These are phyloP conservation scores for Magallana nippona DNA, from an alignment of 2,888 invertebrate genomes.

Conservation along the genomic window DNA sequence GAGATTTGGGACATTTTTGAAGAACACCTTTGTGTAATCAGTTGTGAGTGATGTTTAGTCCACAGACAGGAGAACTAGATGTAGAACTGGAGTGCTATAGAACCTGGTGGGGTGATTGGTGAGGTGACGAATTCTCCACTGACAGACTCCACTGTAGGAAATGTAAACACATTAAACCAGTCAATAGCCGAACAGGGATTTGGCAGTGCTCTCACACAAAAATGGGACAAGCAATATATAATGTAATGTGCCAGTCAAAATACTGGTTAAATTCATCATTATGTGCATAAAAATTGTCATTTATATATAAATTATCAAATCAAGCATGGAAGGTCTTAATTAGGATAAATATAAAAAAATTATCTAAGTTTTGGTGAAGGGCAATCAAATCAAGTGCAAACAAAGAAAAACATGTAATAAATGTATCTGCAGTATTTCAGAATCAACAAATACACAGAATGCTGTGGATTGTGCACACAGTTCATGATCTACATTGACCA, in stretches of 20 bases:
- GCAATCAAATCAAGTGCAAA: neutral
- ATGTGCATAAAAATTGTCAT: no score
- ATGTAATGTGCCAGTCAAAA: no score
- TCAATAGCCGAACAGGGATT: no score
- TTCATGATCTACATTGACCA: neutral
- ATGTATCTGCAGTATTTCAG: neutral
- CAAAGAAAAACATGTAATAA: neutral
- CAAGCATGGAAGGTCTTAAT: no score
- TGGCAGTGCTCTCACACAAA: no score
- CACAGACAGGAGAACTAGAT: conserved; percentile 3
- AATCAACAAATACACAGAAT: neutral
- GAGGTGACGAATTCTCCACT: conserved; percentile 14
- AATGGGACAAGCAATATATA: no score
- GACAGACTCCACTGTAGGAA: conserved; percentile 20
- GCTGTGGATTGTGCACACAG: neutral
- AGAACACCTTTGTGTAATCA: conserved; percentile 1
- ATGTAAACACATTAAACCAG: neutral
- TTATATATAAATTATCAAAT: no score
- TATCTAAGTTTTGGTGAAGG: no score
- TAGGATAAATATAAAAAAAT: no score
- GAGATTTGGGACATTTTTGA: neutral
- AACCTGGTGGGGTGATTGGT: conserved; percentile 18
- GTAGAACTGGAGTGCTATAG: neutral
- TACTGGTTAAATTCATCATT: no score
- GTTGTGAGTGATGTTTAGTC: neutral